phyloP scores from a whole-genome alignment of 2,888 invertebrate genomes.

The Acrobasis consociella region DNA sequence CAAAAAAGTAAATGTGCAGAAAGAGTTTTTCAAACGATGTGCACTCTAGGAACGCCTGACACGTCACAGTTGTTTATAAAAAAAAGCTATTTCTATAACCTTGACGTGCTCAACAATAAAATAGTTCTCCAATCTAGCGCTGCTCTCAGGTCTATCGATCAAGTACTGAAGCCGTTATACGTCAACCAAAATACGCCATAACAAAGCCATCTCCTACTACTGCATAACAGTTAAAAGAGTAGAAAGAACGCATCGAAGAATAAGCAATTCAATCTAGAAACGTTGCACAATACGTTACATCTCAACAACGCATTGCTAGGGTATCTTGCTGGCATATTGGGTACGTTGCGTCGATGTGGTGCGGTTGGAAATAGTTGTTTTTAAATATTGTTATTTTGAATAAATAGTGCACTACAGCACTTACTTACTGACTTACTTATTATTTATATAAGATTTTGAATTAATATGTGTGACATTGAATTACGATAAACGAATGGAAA shows the following conservation, averaged over 20 bases:
- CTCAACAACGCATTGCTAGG: too few species aligned
- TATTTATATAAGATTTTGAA: too few species aligned
- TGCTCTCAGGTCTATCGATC: slow-evolving; percentile 3
- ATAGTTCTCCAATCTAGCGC: slow-evolving; percentile 3
- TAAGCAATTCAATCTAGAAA: not conserved
- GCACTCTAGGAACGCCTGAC: not conserved
- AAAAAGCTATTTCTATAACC: not conserved
- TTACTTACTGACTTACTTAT: too few species aligned
- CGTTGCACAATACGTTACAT: too few species aligned
- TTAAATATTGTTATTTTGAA: too few species aligned
- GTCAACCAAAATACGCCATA: not conserved
- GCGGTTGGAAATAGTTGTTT: too few species aligned
- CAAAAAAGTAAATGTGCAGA: not conserved
- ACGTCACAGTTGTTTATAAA: too few species aligned
- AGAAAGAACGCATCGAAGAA: not conserved
- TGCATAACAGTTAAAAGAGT: not conserved
- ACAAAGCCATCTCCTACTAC: not conserved
- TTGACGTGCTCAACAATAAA: slow-evolving; percentile 2
- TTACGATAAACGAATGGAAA: too few species aligned
- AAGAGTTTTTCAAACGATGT: not conserved
- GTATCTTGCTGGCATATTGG: too few species aligned
- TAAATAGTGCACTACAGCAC: too few species aligned
- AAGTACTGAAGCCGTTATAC: not conserved
- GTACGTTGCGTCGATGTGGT: too few species aligned
- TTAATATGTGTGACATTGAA: too few species aligned